Evolutionary conservation across 2,888 invertebrate species (phyloP), one percentile per base, ranked within the genome.

Genomic region (Perizoma affinitatum): DNA sequence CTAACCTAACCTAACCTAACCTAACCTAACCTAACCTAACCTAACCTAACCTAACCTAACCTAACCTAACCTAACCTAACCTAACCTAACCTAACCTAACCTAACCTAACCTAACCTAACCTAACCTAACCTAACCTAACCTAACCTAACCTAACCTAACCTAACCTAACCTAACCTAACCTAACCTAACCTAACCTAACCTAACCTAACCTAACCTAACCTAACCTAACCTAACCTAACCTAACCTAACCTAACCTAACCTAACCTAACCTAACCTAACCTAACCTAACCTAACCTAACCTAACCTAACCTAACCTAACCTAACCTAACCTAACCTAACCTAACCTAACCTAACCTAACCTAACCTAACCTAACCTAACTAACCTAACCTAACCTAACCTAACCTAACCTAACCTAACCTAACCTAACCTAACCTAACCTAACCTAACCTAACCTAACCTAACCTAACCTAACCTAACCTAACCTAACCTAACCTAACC

Each of bases 41-140:
- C 68, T 64, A 64, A 66, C 65, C 67, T 65, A 63, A 66, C 63
- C 63, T 61, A 68, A 65, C 67, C 67, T 66, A 66, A 68, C 66
- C 66, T 67, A 66, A 66, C 66, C 66, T 65, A 66, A 69, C 65
- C 66, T 66, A 66, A 66, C 68, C 65, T 65, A 68, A 65, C 67
- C 65, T 65, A 67, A 68, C 68, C 68, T 64, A 66, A 68, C 68
- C 68, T 66, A 68, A 68, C 68, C 68, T 66, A 68, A 66, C 68
- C 65, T 66, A 66, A 68, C 68, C 66, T 65, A 67, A 67, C 65
- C 69, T 65, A 67, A 67, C 67, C 65, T 64, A 65, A 69, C 67
- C 69, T 62, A 66, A 69, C 67, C 69, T 67, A 69, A 69, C 67
- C 69, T 67, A 69, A 69, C 69, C 67, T 66, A 69, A 69, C 67